Percentiles rank a stretch among this genome's conserved stretches.
These are phyloP conservation scores for Gadus macrocephalus DNA, from an alignment of 2,113 vertebrate genomes.

Conservation along the genomic window DNA sequence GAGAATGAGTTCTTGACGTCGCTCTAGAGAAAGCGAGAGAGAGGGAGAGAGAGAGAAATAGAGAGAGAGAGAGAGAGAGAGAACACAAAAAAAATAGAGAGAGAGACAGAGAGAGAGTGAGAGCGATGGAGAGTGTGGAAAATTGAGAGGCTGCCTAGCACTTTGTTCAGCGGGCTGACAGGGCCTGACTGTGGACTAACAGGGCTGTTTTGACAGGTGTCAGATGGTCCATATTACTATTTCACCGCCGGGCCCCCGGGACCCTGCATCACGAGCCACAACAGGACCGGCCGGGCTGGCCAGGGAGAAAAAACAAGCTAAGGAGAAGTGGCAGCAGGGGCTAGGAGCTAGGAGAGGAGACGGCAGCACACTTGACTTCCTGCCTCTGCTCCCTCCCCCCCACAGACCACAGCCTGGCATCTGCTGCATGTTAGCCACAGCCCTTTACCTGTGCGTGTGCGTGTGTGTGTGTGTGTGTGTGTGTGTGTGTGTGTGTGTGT, in stretches of 20 bases:
- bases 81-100: not conserved
- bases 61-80: constrained; percentile 22
- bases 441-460: not conserved
- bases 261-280: constrained; percentile 68
- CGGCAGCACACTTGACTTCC: constrained; percentile 50
- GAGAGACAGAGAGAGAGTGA: constrained; percentile 9
- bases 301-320: constrained; percentile 35
- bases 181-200: constrained; percentile 75
- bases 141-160: constrained; percentile 66
- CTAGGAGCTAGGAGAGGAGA: constrained; percentile 34
- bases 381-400: constrained; percentile 46
- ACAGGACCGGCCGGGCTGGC: constrained; percentile 64
- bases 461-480: not conserved
- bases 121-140: constrained; percentile 17
- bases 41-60: constrained; percentile 11
- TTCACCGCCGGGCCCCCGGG: constrained; percentile 68
- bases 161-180: constrained; percentile 72
- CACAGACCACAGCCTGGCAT: constrained; percentile 39
- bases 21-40: no score
- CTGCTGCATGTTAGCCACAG: constrained; percentile 48
- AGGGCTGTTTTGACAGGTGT: constrained; percentile 80
- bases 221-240: constrained; percentile 77
- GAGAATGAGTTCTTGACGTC: no score
- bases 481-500: not conserved
- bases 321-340: constrained; percentile 61